Base-by-base conservation (phyloP, 2,113 vertebrate genomes). In the Syngnathus scovelli region DNA sequence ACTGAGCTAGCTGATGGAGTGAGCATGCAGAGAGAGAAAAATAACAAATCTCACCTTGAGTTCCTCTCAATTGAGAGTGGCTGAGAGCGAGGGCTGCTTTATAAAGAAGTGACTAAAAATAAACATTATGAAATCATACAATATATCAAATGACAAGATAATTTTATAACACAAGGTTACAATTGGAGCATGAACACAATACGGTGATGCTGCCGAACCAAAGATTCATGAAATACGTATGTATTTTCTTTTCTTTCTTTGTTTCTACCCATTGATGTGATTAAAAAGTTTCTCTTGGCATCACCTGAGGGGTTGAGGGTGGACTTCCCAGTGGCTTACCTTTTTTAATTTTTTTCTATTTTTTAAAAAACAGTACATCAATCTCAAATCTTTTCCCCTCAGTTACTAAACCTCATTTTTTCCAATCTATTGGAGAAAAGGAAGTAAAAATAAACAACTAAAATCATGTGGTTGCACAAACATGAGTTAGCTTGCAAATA, bases 51-150 rank as follows among this genome's bases (percentile, higher is more conserved):
- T 77, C 82, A 90, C 87, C 85, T 86, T 52, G 6, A 90, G 80
- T 71, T 90, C 88, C 69, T 91, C 88, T 7, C 78, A 90, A 77
- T 86, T 89, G 1, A 87, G 72, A 68, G 78, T 78, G 66, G 81
- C 84, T 76, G 86, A 75, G 18, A 64, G 43, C 38, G 77, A 56
- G 60, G 52, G 79, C 88, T 88, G 55, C 18, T 67, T 63, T 63
- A 66, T 23, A 77, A 69, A 49, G 23, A 67, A 72, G 48, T 23
- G 71, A 70, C 64, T 58, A 43, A 70, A 61, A 52, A 18, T 61
- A 5, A 68, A 38, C 69, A 55, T 19, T 58, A 49, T 54, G 10
- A 70, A 73, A 69, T 1, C 27, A 68, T 19, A 68, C 23, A 51
- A 9, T 33, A 41, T 7, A 69, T 67, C 37, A 21, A 27, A 63